Conservation (phyloP, 2,797 vertebrate species). For the Centroberyx gerrardi region DNA sequence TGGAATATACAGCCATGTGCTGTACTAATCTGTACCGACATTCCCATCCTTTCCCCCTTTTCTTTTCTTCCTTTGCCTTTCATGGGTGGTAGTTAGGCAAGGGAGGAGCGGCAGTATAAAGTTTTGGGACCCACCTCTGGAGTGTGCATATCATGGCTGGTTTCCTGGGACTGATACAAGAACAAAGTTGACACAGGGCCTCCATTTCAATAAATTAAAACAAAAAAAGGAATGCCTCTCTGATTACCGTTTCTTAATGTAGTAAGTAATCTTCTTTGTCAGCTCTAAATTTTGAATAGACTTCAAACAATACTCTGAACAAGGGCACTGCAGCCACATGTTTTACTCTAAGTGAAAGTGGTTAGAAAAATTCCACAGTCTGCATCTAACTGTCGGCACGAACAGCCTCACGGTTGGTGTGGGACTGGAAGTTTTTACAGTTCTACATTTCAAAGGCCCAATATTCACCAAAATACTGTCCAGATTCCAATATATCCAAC, state of each 20-base stretch:
- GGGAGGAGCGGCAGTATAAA: not conserved
- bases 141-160: conserved; percentile 8
- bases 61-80: not conserved
- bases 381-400: conserved; percentile 19
- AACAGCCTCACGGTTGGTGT: not conserved
- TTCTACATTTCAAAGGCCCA: conserved; percentile 31
- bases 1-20: too few species aligned
- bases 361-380: conserved; percentile 41
- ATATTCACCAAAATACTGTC: conserved; percentile 21
- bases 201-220: conserved; percentile 33
- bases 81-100: not conserved
- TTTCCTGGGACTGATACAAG: conserved; percentile 4
- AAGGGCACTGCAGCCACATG: conserved; percentile 36
- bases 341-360: conserved; percentile 29
- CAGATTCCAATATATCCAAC: conserved; percentile 32
- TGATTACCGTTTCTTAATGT: conserved; percentile 47
- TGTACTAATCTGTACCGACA: not conserved
- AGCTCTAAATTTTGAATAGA: conserved; percentile 32
- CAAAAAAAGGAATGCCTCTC: conserved; percentile 37
- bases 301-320: conserved; percentile 35
- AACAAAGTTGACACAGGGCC: conserved; percentile 14
- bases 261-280: conserved; percentile 30
- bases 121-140: conserved; percentile 1
- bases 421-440: conserved; percentile 25
- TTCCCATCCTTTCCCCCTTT: not conserved